Evolutionary conservation across 2,888 invertebrate species (phyloP), one percentile per base, ranked within the genome.

Genomic region (Elaeidobius kamerunicus): DNA sequence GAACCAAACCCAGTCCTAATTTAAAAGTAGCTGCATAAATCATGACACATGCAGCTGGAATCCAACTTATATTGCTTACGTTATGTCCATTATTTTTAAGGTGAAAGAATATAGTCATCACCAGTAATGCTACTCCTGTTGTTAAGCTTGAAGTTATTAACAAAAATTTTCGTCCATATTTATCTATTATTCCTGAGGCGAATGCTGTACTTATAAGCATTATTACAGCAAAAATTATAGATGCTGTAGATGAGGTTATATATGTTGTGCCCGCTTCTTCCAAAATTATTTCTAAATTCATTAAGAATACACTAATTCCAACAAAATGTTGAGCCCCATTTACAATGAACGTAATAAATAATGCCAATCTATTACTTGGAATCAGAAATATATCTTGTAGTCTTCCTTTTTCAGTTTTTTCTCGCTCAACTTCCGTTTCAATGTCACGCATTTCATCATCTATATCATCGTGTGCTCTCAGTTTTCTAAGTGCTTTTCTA

Each of bases 311-410:
- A 38, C 66, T 69, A 30, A 71, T 70, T 20, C 69, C 68, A 32
- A 70, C 69, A 52, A 73, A 70, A 54, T 73, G 72, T 60, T 73
- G 72, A 0, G 68, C 67, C 1, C 63, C 69, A 50, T 72, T 71
- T 17, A 73, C 52, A 3, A 69, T 67, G 0, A 67, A 62, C 66
- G 71, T 69, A 11, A 73, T 70, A 2, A 68, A 57, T 6, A 72
- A 41, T 1, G 70, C 72, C 57, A 67, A 68, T 20, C 71, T 59
- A 46, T 73, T 72, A 50, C 70, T 70, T 36, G 62, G 60, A 3
- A 71, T 62, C 30, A 66, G 45, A 35, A 73, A 20, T 7, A 73
- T 59, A 60, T 73, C 72, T 50, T 67, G 65, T 1, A 67, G 64
- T 9, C 69, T 58, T 7, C 70, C 70, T 51, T 61, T 65, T 57